Base-by-base conservation (phyloP, 2,888 invertebrate genomes). In the Archips xylosteana region DNA sequence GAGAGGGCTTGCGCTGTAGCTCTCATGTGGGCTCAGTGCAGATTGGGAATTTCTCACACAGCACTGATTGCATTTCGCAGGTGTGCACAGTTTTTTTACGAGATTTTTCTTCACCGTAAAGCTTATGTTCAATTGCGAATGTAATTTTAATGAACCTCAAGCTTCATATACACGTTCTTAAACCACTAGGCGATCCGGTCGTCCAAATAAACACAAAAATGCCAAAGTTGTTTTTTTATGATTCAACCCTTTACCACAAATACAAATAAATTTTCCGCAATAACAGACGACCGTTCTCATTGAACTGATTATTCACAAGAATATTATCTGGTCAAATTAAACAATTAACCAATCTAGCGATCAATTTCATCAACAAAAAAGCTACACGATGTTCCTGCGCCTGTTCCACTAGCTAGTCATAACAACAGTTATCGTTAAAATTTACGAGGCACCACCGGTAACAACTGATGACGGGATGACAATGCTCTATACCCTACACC, bases 401-500 rank as follows among this genome's bases (percentile, higher is more conserved):
- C 71, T 45, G 59, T 75, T 9, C 32, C 47, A 63, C 57, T 23
- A 4, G 32, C 39, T 45, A 45, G 80, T 81, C 81, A 82, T 79
- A 82, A 81, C 80, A 82, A 80, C 80, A 79, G 82, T 80, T 78
- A 80, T 76, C 32, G 75, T 74, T 78, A 78, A 78, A 77, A 76
- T 80, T 79, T 82, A 82, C 82, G 80, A 79, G 79, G 78, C 80
- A 78, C 80, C 83, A 76, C 75, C 70, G 15, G 15, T 61, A 54
- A 57, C 45, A 42, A 12, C 54, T 2, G 9, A 13, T 6, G 49
- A 15, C 15, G 36, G 51, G 62, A 61, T 36, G 39, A 87, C 87
- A 89, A 88, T 88, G 84, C 79, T 78, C 77, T 78, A 82, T 85
- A 82, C 83, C n/a, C 49, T 83, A 79, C 6, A 39, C 39, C 39